Percentiles rank a stretch among this genome's conserved stretches.
Evolutionary conservation across 2,797 vertebrate species (phyloP).

Genomic region (Takifugu ocellatus): DNA sequence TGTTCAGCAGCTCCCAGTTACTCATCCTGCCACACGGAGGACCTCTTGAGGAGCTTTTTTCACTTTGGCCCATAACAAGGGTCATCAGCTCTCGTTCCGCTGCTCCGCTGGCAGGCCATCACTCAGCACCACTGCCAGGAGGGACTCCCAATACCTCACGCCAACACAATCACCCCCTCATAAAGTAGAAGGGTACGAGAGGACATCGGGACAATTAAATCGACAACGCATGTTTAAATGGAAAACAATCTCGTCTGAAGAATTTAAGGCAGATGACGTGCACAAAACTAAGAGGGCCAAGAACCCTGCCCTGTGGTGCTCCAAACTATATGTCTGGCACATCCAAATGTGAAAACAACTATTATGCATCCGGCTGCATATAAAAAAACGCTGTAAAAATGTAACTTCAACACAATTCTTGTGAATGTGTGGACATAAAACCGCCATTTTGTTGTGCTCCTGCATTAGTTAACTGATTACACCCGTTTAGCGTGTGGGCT

Average conservation of each 20-base stretch:
- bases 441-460: no score
- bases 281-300: no score
- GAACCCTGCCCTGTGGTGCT: no score
- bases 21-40: conserved; percentile 19
- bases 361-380: no score
- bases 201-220: conserved; percentile 18
- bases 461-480: no score
- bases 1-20: conserved; percentile 6
- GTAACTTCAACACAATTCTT: no score
- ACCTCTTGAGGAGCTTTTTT: conserved; percentile 17
- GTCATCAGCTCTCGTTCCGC: conserved; percentile 30
- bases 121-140: conserved; percentile 28
- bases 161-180: conserved; percentile 17
- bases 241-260: background rate
- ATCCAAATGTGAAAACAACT: no score
- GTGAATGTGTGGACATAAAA: no score
- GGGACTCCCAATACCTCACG: conserved; percentile 6
- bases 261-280: background rate
- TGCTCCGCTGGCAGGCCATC: conserved; percentile 43
- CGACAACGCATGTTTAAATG: conserved; percentile 11
- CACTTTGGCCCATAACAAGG: background rate
- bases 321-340: no score
- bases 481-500: no score
- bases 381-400: no score
- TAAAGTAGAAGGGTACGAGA: conserved; percentile 8